Conservation (phyloP, 2,888 invertebrate genomes). For the Polyommatus iphigenia region DNA sequence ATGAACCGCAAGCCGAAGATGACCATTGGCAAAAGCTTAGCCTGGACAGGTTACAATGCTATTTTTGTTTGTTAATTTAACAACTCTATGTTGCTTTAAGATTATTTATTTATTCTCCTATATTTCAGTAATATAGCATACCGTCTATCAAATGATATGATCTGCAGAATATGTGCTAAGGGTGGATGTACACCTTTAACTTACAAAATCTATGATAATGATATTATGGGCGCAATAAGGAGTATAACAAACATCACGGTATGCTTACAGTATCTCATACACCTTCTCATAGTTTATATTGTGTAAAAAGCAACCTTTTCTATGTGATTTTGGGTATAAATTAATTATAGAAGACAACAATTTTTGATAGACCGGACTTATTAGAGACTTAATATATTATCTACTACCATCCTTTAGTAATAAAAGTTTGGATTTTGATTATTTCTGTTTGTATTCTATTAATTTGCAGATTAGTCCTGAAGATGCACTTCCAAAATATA, state of each 20-base stretch:
- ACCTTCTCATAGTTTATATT: not conserved
- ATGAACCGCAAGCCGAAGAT: slow-evolving; percentile 42
- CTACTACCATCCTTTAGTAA: no score
- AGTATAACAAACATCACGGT: slow-evolving; percentile 66
- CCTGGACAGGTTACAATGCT: slow-evolving; percentile 47
- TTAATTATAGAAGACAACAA: no score
- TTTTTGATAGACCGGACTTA: no score
- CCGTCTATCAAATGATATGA: slow-evolving; percentile 59
- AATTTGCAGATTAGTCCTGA: slow-evolving; percentile 61
- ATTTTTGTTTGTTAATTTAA: not conserved
- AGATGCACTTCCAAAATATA: slow-evolving; percentile 71
- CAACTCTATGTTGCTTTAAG: not conserved
- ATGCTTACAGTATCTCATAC: slow-evolving; percentile 46
- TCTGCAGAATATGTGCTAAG: slow-evolving; percentile 69
- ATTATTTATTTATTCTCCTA: slow-evolving; percentile 25
- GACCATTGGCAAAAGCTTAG: slow-evolving; percentile 68
- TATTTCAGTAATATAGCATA: slow-evolving; percentile 55
- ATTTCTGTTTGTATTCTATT: not conserved
- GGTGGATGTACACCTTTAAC: slow-evolving; percentile 62
- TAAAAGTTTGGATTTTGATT: not conserved
- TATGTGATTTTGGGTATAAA: no score
- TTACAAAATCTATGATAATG: slow-evolving; percentile 62
- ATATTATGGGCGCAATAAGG: slow-evolving; percentile 63
- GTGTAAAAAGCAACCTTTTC: no score
- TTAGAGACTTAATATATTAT: no score